phyloP scores from a whole-genome alignment of 1,140 invertebrate genomes.

The Lasaia peninsularis region DNA sequence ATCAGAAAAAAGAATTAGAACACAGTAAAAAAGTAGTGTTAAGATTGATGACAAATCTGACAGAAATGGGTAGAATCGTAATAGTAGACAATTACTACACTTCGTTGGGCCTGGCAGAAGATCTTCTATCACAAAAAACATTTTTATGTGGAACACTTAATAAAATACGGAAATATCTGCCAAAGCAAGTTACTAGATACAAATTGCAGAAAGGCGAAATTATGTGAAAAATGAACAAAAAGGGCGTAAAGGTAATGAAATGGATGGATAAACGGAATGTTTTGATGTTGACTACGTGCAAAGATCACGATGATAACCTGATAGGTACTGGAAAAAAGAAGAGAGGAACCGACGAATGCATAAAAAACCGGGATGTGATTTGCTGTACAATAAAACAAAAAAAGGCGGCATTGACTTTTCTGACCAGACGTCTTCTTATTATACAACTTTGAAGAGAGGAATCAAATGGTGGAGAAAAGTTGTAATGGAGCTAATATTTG shows the following conservation, averaged over 20 bases:
- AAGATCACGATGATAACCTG: constrained; percentile 26
- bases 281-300: constrained; percentile 30
- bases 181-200: constrained; percentile 23
- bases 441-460: constrained; percentile 21
- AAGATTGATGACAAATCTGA: constrained; percentile 3
- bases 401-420: constrained; percentile 24
- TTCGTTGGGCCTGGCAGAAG: constrained; percentile 12
- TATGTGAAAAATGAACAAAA: constrained; percentile 27
- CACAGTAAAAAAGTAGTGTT: constrained; percentile 3
- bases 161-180: constrained; percentile 25
- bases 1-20: constrained; percentile 2
- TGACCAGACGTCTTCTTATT: constrained; percentile 25
- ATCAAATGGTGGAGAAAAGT: constrained; percentile 25
- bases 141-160: constrained; percentile 28
- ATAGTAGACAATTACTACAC: background rate
- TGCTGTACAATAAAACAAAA: constrained; percentile 32
- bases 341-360: constrained; percentile 23
- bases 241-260: constrained; percentile 26
- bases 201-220: constrained; percentile 25
- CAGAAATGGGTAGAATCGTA: background rate
- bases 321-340: constrained; percentile 29
- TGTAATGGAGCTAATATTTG: constrained; percentile 24
- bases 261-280: constrained; percentile 25
- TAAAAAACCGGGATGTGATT: constrained; percentile 27
- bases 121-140: constrained; percentile 30